A percentile compares a stretch with the other conserved stretches of the same genome.
phyloP scores from a whole-genome alignment of 2,113 vertebrate species.

The Emydocephalus ijimae region DNA sequence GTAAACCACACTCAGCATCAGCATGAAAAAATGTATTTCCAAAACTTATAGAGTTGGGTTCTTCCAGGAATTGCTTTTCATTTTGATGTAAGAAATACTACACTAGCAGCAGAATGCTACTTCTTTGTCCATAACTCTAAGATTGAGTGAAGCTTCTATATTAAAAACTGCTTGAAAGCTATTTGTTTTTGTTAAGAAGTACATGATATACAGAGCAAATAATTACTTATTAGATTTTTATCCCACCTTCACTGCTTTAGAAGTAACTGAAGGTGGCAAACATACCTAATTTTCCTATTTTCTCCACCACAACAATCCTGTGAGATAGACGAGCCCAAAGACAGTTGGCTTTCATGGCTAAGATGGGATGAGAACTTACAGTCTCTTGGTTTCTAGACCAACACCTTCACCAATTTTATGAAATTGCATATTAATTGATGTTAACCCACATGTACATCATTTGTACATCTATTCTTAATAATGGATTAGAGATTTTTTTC shows the following conservation, averaged over 20 bases:
- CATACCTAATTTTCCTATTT: too few relatives aligned
- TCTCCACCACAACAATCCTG: too few relatives aligned
- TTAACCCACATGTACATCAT: not conserved
- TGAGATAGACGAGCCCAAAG: too few relatives aligned
- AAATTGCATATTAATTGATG: not conserved
- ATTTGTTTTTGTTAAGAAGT: not conserved
- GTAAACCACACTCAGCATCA: not conserved
- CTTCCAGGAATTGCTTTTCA: not conserved
- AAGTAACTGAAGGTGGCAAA: too few relatives aligned
- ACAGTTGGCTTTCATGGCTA: too few relatives aligned
- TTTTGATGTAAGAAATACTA: not conserved
- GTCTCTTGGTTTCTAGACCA: too few relatives aligned
- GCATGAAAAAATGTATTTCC: not conserved
- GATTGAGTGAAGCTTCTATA: not conserved
- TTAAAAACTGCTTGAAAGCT: not conserved
- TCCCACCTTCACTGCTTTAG: too few relatives aligned
- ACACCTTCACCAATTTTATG: not conserved
- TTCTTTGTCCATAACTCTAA: not conserved
- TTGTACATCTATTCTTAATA: not conserved
- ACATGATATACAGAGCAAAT: not conserved
- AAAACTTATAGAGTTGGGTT: not conserved
- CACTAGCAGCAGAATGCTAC: not conserved
- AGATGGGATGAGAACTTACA: too few relatives aligned
- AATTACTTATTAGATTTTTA: too few relatives aligned
- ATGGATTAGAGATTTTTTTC: not conserved